Evolutionary conservation across 2,797 vertebrate species (phyloP), one percentile per base, ranked within the genome.

Genomic region (Nannoperca australis): DNA sequence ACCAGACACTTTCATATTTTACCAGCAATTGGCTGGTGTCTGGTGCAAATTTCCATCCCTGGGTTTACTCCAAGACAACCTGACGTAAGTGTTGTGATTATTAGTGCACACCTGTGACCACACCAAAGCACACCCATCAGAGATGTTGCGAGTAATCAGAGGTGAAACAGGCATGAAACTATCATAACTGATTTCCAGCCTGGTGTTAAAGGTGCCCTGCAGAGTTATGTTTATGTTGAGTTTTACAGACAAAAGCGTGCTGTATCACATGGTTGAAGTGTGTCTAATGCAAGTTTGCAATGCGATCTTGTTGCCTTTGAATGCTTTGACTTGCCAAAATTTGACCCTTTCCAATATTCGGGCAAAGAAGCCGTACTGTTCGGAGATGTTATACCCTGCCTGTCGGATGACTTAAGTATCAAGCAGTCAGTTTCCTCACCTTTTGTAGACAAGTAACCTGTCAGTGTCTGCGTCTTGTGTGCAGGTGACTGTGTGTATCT

Each of bases 401-500:
- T 56, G 14, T 40, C 49, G 32, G 22, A 13, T 27, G 11, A 45
- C 34, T 69, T 75, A 20, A 24, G 4, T 61, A n/a, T 67, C n/a
- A 73, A 54, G 40, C 27, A n/a, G 42, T 18, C 5, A 32, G 2
- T 75, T 64, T 77, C 42, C 36, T 30, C 38, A 55, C 36, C n/a
- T 0, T 38, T 36, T 49, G 14, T 32, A 34, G 66, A 74, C 60
- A 42, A 32, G 30, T 67, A 66, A 82, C 58, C 9, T 72, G 47
- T 63, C 38, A 12, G 50, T 47, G 24, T 81, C 17, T 82, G 34
- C 72, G 24, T 78, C 53, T 74, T 70, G 42, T 76, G 74, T 82
- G n/a, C 92, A 99, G 98, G 98, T 74, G 97, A 99, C 83, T 99
- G 98, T n/a, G 98, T 99, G 13, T 99, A 99, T 91, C 95, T 99